Evolutionary conservation across 1,140 invertebrate species (phyloP), one percentile per base, ranked within the genome.

Genomic region (Oryzaephilus surinamensis): DNA sequence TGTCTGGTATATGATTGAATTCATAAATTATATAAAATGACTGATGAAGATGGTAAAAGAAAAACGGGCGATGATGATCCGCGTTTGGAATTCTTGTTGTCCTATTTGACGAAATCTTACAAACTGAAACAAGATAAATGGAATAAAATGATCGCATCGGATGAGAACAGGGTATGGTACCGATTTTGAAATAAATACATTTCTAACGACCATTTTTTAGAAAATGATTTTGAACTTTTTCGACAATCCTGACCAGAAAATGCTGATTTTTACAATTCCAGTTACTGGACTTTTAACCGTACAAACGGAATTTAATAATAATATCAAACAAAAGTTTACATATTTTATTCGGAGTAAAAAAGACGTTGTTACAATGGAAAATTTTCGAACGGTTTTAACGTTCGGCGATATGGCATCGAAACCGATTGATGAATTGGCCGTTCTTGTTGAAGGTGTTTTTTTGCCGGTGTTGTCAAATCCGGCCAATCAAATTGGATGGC

Each of bases 371-470:
- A 65, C 67, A 1, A 72, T 67, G 38, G 69, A 75, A 21, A 74
- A 77, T 48, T 62, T 81, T 6, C 60, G 67, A 34, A 65, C 68
- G 17, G 58, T 69, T 1, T 50, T 91, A 5, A 69, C 81, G n/a
- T 77, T 79, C 45, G 88, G 89, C 5, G 87, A 92, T 60, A 70
- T 92, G 52, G 76, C 82, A 2, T 71, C 77, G 2, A 79, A 79
- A 45, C 77, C 84, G 0, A 63, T 92, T 1, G 83, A 88, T 37
- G 84, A 90, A 55, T 55, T 92, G 1, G 73, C 76, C 14, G 69
- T 77, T 7, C 73, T 90, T 50, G 71, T 87, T 2, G 84, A 91
- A 53, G 77, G 89, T 52, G 72, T 46, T 69, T 81, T 87, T 13
- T 67, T 82, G 4, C 85, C 84, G 13, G 51, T 89, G 7, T 55